A percentile compares a stretch with the other conserved stretches of the same genome.
These are phyloP conservation scores for Nematolebias whitei DNA, from an alignment of 2,113 vertebrate genomes.

Conservation along the genomic window DNA sequence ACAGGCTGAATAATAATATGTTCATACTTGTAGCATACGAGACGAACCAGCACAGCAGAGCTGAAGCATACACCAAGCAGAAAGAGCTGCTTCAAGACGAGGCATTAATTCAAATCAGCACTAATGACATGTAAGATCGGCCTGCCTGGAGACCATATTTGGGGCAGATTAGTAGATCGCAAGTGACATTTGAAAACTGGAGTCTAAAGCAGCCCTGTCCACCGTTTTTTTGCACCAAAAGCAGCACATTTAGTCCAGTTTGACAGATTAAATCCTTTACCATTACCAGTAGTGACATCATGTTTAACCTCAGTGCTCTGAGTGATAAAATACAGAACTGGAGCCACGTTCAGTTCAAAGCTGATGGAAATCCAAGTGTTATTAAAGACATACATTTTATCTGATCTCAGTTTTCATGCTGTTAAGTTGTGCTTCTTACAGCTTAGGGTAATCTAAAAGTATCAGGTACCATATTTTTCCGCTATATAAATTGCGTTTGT, in stretches of 20 bases:
- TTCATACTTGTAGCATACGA: constrained; percentile 22
- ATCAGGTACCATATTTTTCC: too few species aligned
- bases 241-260: neutral
- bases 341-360: neutral
- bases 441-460: too few species aligned
- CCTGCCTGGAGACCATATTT: constrained; percentile 32
- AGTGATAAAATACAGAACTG: neutral
- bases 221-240: neutral
- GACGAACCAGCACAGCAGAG: constrained; percentile 22
- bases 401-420: too few species aligned
- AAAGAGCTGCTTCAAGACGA: constrained; percentile 38
- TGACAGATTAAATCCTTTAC: neutral
- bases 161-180: constrained; percentile 43
- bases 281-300: neutral
- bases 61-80: constrained; percentile 41
- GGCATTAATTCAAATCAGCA: constrained; percentile 52
- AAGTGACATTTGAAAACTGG: constrained; percentile 16
- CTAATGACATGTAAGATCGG: constrained; percentile 42
- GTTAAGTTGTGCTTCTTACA: too few species aligned
- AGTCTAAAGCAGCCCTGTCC: neutral
- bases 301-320: neutral
- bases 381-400: too few species aligned
- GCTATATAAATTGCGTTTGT: too few species aligned
- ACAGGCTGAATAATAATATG: constrained; percentile 12
- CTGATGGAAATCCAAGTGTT: too few species aligned